Conservation (phyloP, 64 coral and sea anemone species). For the Stylophora pistillata region DNA sequence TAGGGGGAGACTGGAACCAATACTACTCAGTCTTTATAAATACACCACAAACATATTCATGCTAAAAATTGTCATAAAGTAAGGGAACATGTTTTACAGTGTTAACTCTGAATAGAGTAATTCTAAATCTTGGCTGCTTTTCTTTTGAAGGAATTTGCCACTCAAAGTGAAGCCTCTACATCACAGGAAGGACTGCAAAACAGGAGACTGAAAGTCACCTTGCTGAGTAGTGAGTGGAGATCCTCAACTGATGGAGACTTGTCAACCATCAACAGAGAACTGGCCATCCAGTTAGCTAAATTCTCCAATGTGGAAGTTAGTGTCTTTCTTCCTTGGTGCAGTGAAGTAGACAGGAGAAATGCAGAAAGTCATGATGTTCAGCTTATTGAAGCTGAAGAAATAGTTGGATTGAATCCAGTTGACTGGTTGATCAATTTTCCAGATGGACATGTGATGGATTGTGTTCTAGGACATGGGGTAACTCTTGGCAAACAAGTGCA, state of each 20-base stretch:
- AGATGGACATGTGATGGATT: not conserved
- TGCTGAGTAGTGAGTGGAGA: slow-evolving; percentile 22
- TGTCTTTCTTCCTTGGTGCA: slow-evolving; percentile 4
- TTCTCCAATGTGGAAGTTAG: not conserved
- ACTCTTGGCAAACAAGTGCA: not conserved
- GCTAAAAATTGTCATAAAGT: too few species aligned
- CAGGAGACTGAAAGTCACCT: not conserved
- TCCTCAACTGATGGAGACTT: slow-evolving; percentile 8
- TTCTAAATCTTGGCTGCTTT: not conserved
- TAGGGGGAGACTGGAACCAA: too few species aligned
- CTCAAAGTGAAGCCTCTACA: not conserved
- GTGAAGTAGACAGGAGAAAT: not conserved
- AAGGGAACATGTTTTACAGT: too few species aligned
- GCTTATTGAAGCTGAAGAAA: not conserved
- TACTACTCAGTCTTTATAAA: too few species aligned
- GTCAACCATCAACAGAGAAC: slow-evolving; percentile 7
- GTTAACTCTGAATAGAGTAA: too few species aligned
- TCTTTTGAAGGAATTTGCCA: not conserved
- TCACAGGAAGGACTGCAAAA: not conserved
- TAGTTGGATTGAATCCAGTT: not conserved
- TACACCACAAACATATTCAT: too few species aligned
- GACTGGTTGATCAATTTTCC: not conserved
- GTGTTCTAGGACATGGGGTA: slow-evolving; percentile 2
- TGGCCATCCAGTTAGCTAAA: slow-evolving; percentile 8
- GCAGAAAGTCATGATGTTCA: not conserved